Conservation (phyloP, 2,888 invertebrate species). For the Ectropis crepuscularia region DNA sequence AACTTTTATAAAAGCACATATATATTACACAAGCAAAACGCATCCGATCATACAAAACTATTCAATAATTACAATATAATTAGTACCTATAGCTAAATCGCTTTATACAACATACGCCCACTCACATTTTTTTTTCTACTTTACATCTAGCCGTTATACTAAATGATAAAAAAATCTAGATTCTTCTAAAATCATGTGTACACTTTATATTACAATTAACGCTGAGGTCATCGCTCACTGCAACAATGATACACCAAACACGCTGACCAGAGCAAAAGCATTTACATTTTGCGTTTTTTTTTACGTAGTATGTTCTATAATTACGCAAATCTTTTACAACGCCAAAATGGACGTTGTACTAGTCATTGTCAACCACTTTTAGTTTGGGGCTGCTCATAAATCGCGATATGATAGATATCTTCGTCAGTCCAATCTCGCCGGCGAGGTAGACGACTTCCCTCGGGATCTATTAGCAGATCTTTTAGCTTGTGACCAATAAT, state of each 20-base stretch:
- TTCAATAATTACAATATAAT: constrained; percentile 39
- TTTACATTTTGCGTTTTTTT: not conserved
- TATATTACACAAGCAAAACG: constrained; percentile 42
- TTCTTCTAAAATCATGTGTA: constrained; percentile 10
- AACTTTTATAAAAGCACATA: constrained; percentile 33
- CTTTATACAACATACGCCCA: constrained; percentile 30
- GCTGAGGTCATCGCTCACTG: not conserved
- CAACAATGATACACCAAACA: not conserved
- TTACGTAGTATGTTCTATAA: not conserved
- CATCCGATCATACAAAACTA: constrained; percentile 44
- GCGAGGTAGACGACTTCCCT: no score
- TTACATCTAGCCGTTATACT: constrained; percentile 12
- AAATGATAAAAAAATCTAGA: constrained; percentile 14
- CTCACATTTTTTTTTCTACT: constrained; percentile 19
- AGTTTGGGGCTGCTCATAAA: no score
- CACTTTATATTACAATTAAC: constrained; percentile 10
- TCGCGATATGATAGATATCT: no score
- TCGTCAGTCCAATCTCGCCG: no score
- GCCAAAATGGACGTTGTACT: no score
- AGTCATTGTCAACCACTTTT: no score
- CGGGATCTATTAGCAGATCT: no score
- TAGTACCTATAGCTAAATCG: constrained; percentile 34
- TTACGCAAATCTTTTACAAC: no score
- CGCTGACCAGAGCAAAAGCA: not conserved
- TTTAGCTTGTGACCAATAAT: no score